Base-by-base conservation (phyloP, 2,888 invertebrate genomes). In the Drosophila fungiperda region DNA sequence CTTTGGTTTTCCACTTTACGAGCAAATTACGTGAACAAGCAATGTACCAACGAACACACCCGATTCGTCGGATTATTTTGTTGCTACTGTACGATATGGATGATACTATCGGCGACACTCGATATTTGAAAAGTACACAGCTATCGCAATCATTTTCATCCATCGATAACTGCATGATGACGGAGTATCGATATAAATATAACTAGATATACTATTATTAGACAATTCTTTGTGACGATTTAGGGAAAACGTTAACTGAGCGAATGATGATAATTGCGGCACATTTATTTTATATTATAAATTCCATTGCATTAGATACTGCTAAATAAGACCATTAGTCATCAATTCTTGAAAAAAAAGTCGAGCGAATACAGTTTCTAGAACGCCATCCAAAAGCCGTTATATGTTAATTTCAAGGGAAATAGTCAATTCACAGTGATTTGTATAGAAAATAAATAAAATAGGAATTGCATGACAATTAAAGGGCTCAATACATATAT, bases 41-140 rank as follows among this genome's bases (percentile, higher is more conserved):
- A 33, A 38, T 40, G 15, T 12, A 73, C 68, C 67, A 64, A 64
- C 78, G 57, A 74, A 48, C 73, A 74, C 78, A 59, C 49, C 78
- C 67, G 50, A 65, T 33, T 61, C 69, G 58, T 69, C 67, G 59
- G 67, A 78, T 59, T 64, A 68, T 49, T 59, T 42, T 76, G 67
- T 80, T 78, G 64, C 77, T 69, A 80, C 78, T 78, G 64, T 68
- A 80, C 59, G 59, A 73, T 78, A 67, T 48, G 20, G 61, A 59
- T 59, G 66, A 60, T 54, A 78, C 73, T 64, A 53, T 33, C 59
- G 67, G 5, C 23, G 17, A 4, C 17, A 23, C 23, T 20, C 68
- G 63, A 67, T 67, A 53, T 40, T 23, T 17, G 4, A 17, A 45
- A 45, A 12, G 23, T 33, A 58, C 53, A 42, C 61, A 49, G 61